Base-by-base conservation (phyloP, 1,140 invertebrate genomes). In the Drosophila pachea region DNA sequence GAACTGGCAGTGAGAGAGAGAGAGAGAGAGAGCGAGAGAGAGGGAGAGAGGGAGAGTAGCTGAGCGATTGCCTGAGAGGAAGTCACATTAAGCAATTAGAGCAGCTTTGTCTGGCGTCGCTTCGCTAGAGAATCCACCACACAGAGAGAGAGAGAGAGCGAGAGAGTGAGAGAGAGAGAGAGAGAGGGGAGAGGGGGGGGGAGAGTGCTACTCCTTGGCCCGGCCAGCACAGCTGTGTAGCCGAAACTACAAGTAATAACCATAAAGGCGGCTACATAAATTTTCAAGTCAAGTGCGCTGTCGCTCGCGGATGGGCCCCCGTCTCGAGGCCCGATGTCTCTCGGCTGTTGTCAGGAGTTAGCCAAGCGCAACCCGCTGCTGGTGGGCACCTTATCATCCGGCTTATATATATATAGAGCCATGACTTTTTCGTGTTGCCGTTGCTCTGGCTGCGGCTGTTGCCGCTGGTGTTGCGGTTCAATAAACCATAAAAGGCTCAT, bases 401-500 rank as follows among this genome's bases (percentile, higher is more conserved):
- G 68, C 66, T 74, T 67, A 40, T 53, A 11, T 53, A 16, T 40
- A 11, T 12, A 5, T 63, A 56, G 66, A 66, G 45, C 45, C 45
- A 47, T 47, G 45, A 29, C 45, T 47, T 47, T 47, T 47, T 47
- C 22, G 45, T 35, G 40, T 40, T 48, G 42, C 48, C 50, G 49
- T 22, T 48, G 31, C 38, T 12, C 6, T 52, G 11, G 32, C 32
- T 16, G 1, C 3, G 22, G 22, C 22, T 22, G 22, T 49, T 35
- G 38, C 16, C 45, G 65, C 16, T 45, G 48, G 36, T 67, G 73
- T 68, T 86, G 78, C 78, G 86, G 86, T 88, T 88, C 86, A 88
- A 88, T 88, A 88, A 88, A 88, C 86, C 86, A 88, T 88, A 88
- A 88, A 88, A 88, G 79, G 76, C 86, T 88, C 86, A 88, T 88